Evolutionary conservation across 2,888 invertebrate species (phyloP).

Genomic region (Athalia cordata): DNA sequence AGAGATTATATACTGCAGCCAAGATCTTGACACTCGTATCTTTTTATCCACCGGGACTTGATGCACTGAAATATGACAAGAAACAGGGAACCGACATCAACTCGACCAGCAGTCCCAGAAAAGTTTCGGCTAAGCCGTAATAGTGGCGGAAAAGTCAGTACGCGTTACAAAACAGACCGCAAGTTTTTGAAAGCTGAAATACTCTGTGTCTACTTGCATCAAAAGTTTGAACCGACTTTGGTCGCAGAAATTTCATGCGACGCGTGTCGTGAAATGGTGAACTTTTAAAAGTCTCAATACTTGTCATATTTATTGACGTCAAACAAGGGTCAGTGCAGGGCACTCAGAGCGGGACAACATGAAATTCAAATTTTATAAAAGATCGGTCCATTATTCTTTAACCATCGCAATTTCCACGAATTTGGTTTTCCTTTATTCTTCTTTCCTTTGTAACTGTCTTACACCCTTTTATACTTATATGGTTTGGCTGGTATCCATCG

Average conservation of each 20-base stretch:
- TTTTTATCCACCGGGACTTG: neutral
- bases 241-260: neutral
- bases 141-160: constrained; percentile 28
- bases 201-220: constrained; percentile 26
- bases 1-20: neutral
- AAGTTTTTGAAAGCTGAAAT: constrained; percentile 22
- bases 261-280: neutral
- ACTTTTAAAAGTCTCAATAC: neutral
- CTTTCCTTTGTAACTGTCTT: too few relatives aligned
- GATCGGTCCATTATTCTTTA: too few relatives aligned
- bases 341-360: too few relatives aligned
- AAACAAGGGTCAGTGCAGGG: neutral
- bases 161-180: constrained; percentile 26
- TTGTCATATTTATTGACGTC: neutral
- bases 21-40: neutral
- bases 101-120: constrained; percentile 19
- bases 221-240: constrained; percentile 19
- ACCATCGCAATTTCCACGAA: too few relatives aligned
- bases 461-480: too few relatives aligned
- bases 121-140: constrained; percentile 10
- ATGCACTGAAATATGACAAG: constrained; percentile 18
- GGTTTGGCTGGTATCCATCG: too few relatives aligned
- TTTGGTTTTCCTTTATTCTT: too few relatives aligned
- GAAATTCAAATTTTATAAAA: too few relatives aligned
- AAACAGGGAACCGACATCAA: constrained; percentile 22